These are phyloP conservation scores for Rhodophaea formosa DNA, from an alignment of 2,888 invertebrate species.

Conservation along the genomic window DNA sequence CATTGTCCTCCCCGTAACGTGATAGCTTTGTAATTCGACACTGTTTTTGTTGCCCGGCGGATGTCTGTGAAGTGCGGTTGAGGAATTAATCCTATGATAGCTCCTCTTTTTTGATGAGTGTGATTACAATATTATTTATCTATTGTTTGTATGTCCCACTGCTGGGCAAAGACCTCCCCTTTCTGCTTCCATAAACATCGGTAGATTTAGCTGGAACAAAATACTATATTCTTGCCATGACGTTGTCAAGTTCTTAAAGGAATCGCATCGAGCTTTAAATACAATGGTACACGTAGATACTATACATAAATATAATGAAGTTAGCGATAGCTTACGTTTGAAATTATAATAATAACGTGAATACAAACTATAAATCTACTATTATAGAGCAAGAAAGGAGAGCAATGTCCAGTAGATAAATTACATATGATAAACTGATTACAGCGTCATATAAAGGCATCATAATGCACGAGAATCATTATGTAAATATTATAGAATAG, in stretches of 20 bases:
- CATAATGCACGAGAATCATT: neutral
- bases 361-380: neutral
- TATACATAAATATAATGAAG: too few species aligned
- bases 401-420: neutral
- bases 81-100: slow-evolving; percentile 10
- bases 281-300: too few species aligned
- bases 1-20: slow-evolving; percentile 32
- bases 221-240: too few species aligned
- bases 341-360: too few species aligned
- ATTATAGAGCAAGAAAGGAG: neutral
- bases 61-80: slow-evolving; percentile 14
- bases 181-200: neutral
- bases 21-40: slow-evolving; percentile 18
- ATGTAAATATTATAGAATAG: neutral
- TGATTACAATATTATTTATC: too few species aligned
- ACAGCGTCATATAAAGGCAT: neutral
- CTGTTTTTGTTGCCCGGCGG: slow-evolving; percentile 18
- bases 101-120: neutral
- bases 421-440: neutral
- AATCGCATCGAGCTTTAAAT: too few species aligned
- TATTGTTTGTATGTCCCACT: too few species aligned
- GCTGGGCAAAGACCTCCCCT: too few species aligned
- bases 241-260: too few species aligned
- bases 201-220: too few species aligned
- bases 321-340: too few species aligned